A percentile compares a stretch with the other conserved stretches of the same genome.
Conservation (phyloP, 2,113 vertebrate genomes). For the Sebastes fasciatus region DNA sequence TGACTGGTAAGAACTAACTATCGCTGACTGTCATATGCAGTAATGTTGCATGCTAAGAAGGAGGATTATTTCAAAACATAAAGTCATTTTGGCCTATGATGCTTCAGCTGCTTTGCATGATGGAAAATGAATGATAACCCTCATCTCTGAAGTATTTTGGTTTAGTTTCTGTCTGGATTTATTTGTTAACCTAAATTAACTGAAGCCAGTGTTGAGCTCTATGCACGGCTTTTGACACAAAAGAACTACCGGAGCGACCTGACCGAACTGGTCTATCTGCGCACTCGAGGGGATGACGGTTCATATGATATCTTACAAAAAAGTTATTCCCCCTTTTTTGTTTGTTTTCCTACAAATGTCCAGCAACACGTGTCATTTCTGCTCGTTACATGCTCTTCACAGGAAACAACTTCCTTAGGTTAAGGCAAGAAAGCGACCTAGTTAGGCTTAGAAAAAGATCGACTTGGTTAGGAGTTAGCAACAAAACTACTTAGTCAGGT, state of each 20-base stretch:
- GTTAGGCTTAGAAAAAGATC: too few relatives aligned
- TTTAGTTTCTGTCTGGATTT: neutral
- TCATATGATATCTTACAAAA: too few relatives aligned
- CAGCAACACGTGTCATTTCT: too few relatives aligned
- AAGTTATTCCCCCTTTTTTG: too few relatives aligned
- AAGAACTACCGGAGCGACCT: neutral
- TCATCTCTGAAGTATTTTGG: neutral
- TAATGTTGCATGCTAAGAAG: neutral
- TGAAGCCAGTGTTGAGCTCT: neutral
- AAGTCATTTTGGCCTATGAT: neutral
- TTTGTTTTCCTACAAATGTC: too few relatives aligned
- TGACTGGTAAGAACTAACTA: neutral
- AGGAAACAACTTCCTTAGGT: too few relatives aligned
- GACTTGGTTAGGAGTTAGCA: too few relatives aligned
- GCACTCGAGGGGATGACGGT: neutral
- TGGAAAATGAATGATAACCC: neutral
- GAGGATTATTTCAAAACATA: neutral
- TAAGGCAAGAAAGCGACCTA: too few relatives aligned
- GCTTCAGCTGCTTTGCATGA: conserved; percentile 1
- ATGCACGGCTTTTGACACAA: neutral
- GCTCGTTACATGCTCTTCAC: too few relatives aligned
- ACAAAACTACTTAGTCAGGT: too few relatives aligned
- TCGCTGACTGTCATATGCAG: neutral
- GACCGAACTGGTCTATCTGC: neutral
- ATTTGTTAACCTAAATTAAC: neutral